Conservation (phyloP, 1,140 invertebrate genomes). For the Platorchestia sp. region DNA sequence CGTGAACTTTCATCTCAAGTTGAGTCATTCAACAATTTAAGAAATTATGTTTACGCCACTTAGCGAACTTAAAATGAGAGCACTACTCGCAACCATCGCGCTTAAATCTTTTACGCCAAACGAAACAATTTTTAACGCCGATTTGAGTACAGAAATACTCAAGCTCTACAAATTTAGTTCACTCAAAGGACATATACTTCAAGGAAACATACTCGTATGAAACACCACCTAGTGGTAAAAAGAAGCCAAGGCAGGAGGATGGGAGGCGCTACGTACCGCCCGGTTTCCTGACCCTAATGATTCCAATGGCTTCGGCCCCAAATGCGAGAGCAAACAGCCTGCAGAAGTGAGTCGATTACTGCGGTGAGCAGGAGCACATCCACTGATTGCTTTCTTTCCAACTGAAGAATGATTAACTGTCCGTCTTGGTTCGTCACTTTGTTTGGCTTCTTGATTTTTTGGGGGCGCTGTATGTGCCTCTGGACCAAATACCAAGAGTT, state of each 20-base stretch:
- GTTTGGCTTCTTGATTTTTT: neutral
- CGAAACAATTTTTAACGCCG: neutral
- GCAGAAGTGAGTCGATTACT: neutral
- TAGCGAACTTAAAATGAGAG: neutral
- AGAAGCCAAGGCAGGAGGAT: neutral
- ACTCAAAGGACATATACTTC: neutral
- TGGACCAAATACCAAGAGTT: neutral
- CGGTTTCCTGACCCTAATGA: neutral
- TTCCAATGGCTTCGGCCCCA: neutral
- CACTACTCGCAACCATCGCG: neutral
- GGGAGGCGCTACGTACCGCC: too few relatives aligned
- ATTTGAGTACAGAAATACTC: neutral
- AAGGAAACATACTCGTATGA: neutral
- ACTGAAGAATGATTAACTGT: slow-evolving; percentile 9
- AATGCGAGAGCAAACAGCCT: neutral
- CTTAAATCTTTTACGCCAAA: neutral
- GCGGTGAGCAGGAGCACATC: neutral
- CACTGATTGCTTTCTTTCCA: neutral
- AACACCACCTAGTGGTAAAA: neutral
- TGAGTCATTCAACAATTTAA: neutral
- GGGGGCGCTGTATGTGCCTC: neutral
- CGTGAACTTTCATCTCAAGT: too few relatives aligned
- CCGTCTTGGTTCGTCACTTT: neutral
- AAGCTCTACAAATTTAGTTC: neutral
- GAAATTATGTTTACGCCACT: neutral